phyloP scores from a whole-genome alignment of 2,113 vertebrate genomes.

The Oreotragus oreotragus region DNA sequence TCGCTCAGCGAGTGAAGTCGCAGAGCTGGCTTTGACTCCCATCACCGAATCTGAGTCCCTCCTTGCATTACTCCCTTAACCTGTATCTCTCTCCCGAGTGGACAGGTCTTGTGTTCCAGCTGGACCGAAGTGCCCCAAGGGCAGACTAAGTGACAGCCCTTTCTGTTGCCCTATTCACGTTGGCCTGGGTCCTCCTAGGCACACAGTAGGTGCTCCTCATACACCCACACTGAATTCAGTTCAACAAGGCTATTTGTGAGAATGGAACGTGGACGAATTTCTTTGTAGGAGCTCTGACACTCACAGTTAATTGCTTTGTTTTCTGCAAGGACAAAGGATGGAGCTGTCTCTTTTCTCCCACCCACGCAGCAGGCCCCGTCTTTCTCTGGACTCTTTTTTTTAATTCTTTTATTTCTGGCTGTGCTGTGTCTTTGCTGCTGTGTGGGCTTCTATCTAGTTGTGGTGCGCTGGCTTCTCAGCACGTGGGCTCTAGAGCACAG shows the following conservation, averaged over 20 bases:
- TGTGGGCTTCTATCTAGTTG: neutral
- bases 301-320: neutral
- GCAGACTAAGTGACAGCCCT: neutral
- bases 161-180: neutral
- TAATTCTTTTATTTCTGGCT: neutral
- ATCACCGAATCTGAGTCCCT: rapidly evolving
- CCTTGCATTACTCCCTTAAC: rapidly evolving
- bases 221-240: neutral
- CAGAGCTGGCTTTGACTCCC: neutral
- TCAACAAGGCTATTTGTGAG: neutral
- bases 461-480: neutral
- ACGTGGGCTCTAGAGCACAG: neutral
- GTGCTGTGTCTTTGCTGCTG: neutral
- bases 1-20: neutral
- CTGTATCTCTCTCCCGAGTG: neutral
- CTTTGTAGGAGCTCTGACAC: neutral
- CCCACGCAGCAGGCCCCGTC: neutral
- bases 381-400: neutral
- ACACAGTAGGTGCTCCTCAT: neutral
- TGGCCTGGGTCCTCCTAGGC: neutral
- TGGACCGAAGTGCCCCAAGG: neutral
- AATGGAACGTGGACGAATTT: neutral
- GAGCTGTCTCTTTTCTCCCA: neutral
- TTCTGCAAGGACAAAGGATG: neutral
- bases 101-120: neutral